Conservation (phyloP, 1,140 invertebrate species). For the Dryas iulia region DNA sequence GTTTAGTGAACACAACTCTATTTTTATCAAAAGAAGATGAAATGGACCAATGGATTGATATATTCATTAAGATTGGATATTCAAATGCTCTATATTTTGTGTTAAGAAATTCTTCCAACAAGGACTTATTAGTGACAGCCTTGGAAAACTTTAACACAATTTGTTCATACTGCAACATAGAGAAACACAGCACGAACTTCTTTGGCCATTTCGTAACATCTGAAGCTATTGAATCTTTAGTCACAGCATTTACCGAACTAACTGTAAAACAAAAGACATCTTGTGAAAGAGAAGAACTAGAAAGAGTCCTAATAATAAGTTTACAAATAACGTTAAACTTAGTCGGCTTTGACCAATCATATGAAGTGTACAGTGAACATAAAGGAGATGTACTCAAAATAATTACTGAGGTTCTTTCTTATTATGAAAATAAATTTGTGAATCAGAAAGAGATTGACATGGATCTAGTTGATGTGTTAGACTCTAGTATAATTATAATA, state of each 20-base stretch:
- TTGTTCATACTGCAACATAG: conserved; percentile 65
- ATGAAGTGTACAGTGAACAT: conserved; percentile 50
- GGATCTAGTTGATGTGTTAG: conserved; percentile 66
- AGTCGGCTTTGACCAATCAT: conserved; percentile 56
- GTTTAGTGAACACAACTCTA: conserved; percentile 82
- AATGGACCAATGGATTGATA: conserved; percentile 73
- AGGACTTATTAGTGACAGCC: conserved; percentile 80
- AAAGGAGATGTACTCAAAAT: conserved; percentile 48
- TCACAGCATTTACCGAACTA: conserved; percentile 61
- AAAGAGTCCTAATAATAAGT: conserved; percentile 63
- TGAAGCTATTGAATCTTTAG: conserved; percentile 54
- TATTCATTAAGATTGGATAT: conserved; percentile 77
- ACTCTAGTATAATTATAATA: conserved; percentile 58
- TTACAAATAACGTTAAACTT: conserved; percentile 64
- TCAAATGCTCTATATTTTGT: conserved; percentile 83
- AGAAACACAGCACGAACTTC: conserved; percentile 53
- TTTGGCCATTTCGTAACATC: conserved; percentile 62
- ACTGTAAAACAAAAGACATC: conserved; percentile 47
- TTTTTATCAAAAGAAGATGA: conserved; percentile 72
- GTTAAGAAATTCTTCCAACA: conserved; percentile 84
- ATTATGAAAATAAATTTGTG: conserved; percentile 64
- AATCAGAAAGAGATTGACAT: conserved; percentile 63
- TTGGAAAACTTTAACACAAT: conserved; percentile 81
- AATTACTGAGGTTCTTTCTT: conserved; percentile 54
- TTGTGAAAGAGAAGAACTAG: conserved; percentile 59